A percentile compares a stretch with the other conserved stretches of the same genome.
phyloP scores from a whole-genome alignment of 2,113 vertebrate genomes.

The Microcebus lehilahytsara region DNA sequence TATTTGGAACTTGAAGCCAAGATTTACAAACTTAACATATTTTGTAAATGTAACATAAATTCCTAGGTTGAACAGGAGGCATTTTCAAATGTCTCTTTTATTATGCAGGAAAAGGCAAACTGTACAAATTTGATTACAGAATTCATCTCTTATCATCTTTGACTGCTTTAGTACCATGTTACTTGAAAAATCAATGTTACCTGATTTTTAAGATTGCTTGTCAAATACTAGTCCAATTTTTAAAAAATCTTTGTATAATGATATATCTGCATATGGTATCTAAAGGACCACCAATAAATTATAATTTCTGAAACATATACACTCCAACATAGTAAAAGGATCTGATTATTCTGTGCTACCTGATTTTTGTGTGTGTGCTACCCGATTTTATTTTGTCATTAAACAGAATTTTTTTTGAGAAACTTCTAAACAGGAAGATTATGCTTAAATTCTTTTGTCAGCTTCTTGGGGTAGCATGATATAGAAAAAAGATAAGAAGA shows the following conservation, averaged over 20 bases:
- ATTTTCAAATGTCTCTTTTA: constrained; percentile 26
- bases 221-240: constrained; percentile 18
- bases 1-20: not conserved
- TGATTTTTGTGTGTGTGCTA: too few species aligned
- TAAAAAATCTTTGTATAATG: not conserved
- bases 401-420: not conserved
- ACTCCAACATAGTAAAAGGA: not conserved
- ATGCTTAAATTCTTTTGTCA: not conserved
- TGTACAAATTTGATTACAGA: constrained; percentile 13
- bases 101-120: not conserved
- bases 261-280: not conserved
- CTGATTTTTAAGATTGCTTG: constrained; percentile 14
- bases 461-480: not conserved
- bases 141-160: constrained; percentile 31
- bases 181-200: not conserved
- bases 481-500: not conserved
- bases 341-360: not conserved
- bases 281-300: constrained; percentile 16
- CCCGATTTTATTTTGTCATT: constrained; percentile 21
- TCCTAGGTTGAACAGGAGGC: not conserved
- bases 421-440: not conserved
- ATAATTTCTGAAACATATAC: not conserved
- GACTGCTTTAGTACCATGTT: not conserved
- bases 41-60: not conserved
- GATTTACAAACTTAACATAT: not conserved